A percentile compares a stretch with the other conserved stretches of the same genome.
Evolutionary conservation across 1,140 invertebrate species (phyloP).

Genomic region (Epicauta chinensis): DNA sequence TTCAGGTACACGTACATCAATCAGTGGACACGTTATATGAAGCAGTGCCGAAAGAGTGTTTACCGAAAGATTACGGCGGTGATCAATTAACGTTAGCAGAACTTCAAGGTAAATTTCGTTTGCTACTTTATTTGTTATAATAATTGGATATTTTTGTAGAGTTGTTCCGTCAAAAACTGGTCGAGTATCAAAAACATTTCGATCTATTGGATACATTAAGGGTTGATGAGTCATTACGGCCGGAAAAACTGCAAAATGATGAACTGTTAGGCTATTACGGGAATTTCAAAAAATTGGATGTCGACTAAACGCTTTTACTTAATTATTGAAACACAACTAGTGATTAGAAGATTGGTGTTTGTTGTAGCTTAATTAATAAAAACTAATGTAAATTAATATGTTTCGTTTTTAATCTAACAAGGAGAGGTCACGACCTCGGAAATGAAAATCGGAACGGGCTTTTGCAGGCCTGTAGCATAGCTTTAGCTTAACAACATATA

Average conservation of each 20-base stretch:
- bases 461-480: no score
- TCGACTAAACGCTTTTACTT: constrained; percentile 14
- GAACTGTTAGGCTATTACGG: constrained; percentile 28
- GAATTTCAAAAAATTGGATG: constrained; percentile 25
- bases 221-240: constrained; percentile 22
- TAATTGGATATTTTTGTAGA: background rate
- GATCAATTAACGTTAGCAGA: constrained; percentile 5
- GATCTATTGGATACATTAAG: constrained; percentile 15
- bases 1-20: no score
- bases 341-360: no score
- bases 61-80: constrained; percentile 9
- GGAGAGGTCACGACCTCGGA: no score
- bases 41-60: background rate
- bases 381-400: no score
- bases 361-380: no score
- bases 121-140: background rate
- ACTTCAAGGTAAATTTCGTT: constrained; percentile 4
- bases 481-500: no score
- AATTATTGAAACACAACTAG: background rate
- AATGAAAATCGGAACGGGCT: no score
- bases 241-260: constrained; percentile 22
- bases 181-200: constrained; percentile 14
- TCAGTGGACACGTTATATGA: background rate
- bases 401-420: no score
- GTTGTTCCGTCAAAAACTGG: constrained; percentile 4